Base-by-base conservation (phyloP, 2,113 vertebrate species). In the Micronycteris hirsuta region DNA sequence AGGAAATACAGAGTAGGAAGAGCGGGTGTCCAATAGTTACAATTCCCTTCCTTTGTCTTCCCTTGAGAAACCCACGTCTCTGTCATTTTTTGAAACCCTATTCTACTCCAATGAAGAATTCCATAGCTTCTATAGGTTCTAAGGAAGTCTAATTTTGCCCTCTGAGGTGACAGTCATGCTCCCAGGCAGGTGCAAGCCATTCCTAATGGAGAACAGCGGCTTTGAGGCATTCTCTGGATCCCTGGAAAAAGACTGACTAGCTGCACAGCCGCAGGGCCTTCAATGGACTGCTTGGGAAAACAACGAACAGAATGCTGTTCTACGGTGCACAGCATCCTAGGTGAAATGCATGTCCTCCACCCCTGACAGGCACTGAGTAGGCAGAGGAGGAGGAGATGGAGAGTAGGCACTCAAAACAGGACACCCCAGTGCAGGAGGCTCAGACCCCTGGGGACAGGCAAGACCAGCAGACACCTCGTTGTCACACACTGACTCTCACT, bases 401-500 rank as follows among this genome's bases (percentile, higher is more conserved):
- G 17, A 38, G 43, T 0, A 36, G 86, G 49, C 4, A 0, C 7
- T 19, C 26, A 10, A 22, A 47, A 17, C 13, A n/a, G 11, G 61
- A 47, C 4, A 7, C 7, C 47, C 86, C 58, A 16, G 26, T 9
- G 9, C 6, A 58, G 24, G 36, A 9, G 19, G 31, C 10, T 26
- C 52, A 61, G 56, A 31, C 4, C 1, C 4, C 11, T 4, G 4
- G 10, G 36, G 5, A 45, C 36, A 84, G 58, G 19, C 0, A 0
- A 41, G 61, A 20, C 52, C 8, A 7, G 24, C 38, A 24, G 41
- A 54, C 0, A 1, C 14, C 28, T 36, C 80, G 5, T 65, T 58
- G 78, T 49, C 90, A 10, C 0, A 0, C 24, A 24, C 1, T 0
- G 0, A 9, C 20, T 68, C 63, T 70, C 61, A 13, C 2, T 56